A percentile compares a stretch with the other conserved stretches of the same genome.
Conservation (phyloP, 1,140 invertebrate species). For the Penaeus vannamei region DNA sequence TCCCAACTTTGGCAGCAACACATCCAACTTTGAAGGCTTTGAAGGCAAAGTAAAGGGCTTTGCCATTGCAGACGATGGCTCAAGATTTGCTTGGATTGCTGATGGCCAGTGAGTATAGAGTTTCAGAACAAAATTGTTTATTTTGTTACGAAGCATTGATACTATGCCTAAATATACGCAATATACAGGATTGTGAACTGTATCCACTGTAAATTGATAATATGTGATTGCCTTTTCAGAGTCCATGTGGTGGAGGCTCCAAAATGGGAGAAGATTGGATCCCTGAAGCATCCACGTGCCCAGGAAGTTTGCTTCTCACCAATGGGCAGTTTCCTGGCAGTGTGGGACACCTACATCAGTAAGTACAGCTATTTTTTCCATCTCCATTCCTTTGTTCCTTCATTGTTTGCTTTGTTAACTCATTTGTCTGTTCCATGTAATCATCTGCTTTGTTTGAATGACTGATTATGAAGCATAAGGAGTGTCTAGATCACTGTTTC, state of each 20-base stretch:
- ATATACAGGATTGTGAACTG: too few relatives aligned
- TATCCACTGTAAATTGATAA: too few relatives aligned
- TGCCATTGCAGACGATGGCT: constrained; percentile 40
- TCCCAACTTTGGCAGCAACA: constrained; percentile 23
- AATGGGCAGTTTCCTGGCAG: constrained; percentile 46
- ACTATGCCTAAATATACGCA: too few relatives aligned
- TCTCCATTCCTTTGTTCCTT: neutral
- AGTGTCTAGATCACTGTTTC: too few relatives aligned
- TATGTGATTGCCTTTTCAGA: neutral
- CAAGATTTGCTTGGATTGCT: constrained; percentile 51
- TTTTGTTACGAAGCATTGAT: too few relatives aligned
- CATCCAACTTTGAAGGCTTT: constrained; percentile 31
- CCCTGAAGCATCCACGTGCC: constrained; percentile 55
- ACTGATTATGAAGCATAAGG: too few relatives aligned
- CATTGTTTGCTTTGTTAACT: too few relatives aligned
- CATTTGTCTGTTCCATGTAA: too few relatives aligned
- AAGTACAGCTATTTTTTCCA: constrained; percentile 4
- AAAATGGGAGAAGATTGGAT: constrained; percentile 54
- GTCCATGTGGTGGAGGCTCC: constrained; percentile 57
- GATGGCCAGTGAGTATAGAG: constrained; percentile 50
- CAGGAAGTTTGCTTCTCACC: constrained; percentile 59
- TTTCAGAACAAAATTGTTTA: constrained; percentile 29
- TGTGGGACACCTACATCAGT: constrained; percentile 61
- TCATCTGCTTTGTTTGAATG: too few relatives aligned
- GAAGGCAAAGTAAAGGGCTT: constrained; percentile 43